Evolutionary conservation across 2,888 invertebrate species (phyloP).

Genomic region (Stenurella melanura): DNA sequence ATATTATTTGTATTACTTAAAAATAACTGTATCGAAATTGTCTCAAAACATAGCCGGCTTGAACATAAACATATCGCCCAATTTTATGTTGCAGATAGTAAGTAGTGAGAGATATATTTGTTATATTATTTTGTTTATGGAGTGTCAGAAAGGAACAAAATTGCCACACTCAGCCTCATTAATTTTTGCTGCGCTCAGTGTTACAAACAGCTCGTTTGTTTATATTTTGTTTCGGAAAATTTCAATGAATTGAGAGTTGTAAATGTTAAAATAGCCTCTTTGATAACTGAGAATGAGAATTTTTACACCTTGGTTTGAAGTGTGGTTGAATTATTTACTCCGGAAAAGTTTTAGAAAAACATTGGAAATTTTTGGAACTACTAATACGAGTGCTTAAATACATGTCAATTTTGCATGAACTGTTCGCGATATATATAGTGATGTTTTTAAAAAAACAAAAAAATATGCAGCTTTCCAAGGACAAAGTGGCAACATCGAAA

Average conservation of each 20-base stretch:
- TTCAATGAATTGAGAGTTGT: slow-evolving; percentile 2
- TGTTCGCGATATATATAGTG: too few relatives aligned
- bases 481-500: too few relatives aligned
- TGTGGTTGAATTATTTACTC: too few relatives aligned
- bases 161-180: not conserved
- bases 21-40: not conserved
- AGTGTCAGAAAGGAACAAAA: not conserved
- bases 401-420: too few relatives aligned
- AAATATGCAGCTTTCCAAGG: too few relatives aligned
- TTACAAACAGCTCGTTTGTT: not conserved
- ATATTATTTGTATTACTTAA: not conserved
- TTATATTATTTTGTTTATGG: not conserved
- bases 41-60: not conserved
- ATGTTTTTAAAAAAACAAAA: too few relatives aligned
- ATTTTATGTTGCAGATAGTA: not conserved
- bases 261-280: not conserved
- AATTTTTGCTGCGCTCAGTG: not conserved
- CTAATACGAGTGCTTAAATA: too few relatives aligned
- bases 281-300: not conserved
- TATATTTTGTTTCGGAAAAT: not conserved
- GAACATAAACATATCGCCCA: not conserved
- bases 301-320: too few relatives aligned
- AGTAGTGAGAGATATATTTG: slow-evolving; percentile 7
- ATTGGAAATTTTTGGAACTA: too few relatives aligned
- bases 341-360: too few relatives aligned